These are phyloP conservation scores for Axea sp. DNA, from an alignment of 2,888 invertebrate genomes.

Conservation along the genomic window DNA sequence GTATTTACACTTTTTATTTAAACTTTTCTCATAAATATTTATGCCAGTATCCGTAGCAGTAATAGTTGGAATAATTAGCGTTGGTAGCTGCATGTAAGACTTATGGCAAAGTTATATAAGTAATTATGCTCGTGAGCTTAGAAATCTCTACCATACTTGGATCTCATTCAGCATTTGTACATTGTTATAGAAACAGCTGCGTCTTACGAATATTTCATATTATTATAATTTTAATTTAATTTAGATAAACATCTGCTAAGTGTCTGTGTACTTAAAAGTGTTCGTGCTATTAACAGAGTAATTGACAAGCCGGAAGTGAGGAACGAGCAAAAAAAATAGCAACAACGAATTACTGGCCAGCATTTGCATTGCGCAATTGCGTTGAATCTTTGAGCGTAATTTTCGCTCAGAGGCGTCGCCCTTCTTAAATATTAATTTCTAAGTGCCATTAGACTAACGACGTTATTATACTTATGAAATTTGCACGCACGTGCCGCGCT, in stretches of 20 bases:
- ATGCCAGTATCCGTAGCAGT: slow-evolving; percentile 11
- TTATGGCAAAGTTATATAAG: slow-evolving; percentile 50
- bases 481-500: too few species aligned
- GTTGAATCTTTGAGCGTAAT: too few species aligned
- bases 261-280: slow-evolving; percentile 28
- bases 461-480: too few species aligned
- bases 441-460: slow-evolving; percentile 2
- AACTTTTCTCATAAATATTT: slow-evolving; percentile 47
- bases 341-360: too few species aligned
- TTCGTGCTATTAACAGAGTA: slow-evolving; percentile 41
- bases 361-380: too few species aligned
- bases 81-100: slow-evolving; percentile 26
- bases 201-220: slow-evolving; percentile 49
- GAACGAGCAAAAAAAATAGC: slow-evolving; percentile 16
- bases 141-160: slow-evolving; percentile 44
- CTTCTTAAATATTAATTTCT: neutral
- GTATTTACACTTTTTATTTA: slow-evolving; percentile 23
- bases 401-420: too few species aligned
- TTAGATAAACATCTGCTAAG: slow-evolving; percentile 51
- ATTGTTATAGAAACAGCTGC: slow-evolving; percentile 56
- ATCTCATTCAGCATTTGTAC: slow-evolving; percentile 35
- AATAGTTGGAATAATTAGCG: slow-evolving; percentile 43
- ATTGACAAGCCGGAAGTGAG: slow-evolving; percentile 54
- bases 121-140: slow-evolving; percentile 51
- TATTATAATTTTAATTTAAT: slow-evolving; percentile 51